A percentile compares a stretch with the other conserved stretches of the same genome.
Conservation (phyloP, 2,888 invertebrate genomes). For the Nomada ferruginata region DNA sequence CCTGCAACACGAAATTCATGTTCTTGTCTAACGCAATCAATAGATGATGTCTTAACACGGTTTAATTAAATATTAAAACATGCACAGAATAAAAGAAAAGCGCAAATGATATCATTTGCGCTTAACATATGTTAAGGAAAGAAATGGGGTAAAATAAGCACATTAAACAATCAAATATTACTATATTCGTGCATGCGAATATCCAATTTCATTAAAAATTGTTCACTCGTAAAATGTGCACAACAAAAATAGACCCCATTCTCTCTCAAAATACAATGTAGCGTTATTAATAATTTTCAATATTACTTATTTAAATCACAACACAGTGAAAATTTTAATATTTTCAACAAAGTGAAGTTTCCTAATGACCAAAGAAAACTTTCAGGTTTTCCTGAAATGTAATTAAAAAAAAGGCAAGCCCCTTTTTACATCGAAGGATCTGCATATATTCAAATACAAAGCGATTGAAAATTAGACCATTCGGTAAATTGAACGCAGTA, state of each 20-base stretch:
- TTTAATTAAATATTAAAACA: neutral
- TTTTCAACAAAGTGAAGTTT: neutral
- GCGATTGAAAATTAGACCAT: neutral
- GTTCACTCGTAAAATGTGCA: no score
- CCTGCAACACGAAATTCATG: neutral
- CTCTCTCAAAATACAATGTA: no score
- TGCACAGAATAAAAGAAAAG: neutral
- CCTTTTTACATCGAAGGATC: neutral
- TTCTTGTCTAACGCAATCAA: constrained; percentile 1
- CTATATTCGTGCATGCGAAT: no score
- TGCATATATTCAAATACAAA: neutral
- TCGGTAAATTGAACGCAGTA: constrained; percentile 25
- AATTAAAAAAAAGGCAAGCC: neutral
- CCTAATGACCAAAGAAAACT: neutral
- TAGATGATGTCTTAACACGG: neutral
- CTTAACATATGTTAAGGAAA: no score
- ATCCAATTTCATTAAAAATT: no score
- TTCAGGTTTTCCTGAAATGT: neutral
- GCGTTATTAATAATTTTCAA: neutral
- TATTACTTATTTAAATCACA: neutral
- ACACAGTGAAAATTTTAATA: neutral
- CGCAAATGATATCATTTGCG: no score
- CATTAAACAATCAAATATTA: no score
- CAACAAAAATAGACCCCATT: no score
- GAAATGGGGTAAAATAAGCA: no score